Base-by-base conservation (phyloP, 1,140 invertebrate genomes). In the Rhynchophorus ferrugineus region DNA sequence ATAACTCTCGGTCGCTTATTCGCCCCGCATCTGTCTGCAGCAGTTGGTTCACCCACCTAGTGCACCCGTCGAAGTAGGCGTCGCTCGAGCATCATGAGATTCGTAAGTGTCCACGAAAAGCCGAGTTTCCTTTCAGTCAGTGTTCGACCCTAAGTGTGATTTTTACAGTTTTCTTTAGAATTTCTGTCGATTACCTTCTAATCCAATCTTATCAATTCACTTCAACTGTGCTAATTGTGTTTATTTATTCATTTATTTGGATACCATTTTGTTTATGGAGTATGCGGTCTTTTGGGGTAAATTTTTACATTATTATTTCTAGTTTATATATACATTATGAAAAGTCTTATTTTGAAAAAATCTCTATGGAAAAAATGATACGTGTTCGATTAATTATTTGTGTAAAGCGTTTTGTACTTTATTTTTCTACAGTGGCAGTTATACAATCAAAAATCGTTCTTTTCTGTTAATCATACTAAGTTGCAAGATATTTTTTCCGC, bases 1-100 rank as follows among this genome's bases (percentile, higher is more conserved):
- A 54, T 48, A 54, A 48, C 46, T 49, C 52, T 54, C 43, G 43
- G 38, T 29, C 44, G 45, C 46, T 33, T 48, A 44, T 34, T 48
- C 24, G 52, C 52, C 52, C 52, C 52, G 52, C 39, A 54, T 54
- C 52, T 54, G 52, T 54, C 52, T 54, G 22, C 52, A 54, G 43
- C 49, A 44, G 44, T 29, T n/a, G 21, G 50, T 54, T 54, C 52
- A 54, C 52, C 52, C 52, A 54, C 52, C 52, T 48, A 54, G 52
- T 48, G 52, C 52, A 54, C 52, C 52, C 52, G 39, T 48, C 34
- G 52, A 48, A 54, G 52, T 54, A 48, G 50, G 44, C 52, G 36
- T 48, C 38, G 38, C n/a, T n/a, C n/a, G n/a, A 54, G 43, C 52
- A 54, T 24, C 44, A 54, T 54, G 52, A 54, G 46, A 54, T 54